Evolutionary conservation across 2,113 vertebrate genomes (phyloP).

Genomic region (Corythaeola cristata): DNA sequence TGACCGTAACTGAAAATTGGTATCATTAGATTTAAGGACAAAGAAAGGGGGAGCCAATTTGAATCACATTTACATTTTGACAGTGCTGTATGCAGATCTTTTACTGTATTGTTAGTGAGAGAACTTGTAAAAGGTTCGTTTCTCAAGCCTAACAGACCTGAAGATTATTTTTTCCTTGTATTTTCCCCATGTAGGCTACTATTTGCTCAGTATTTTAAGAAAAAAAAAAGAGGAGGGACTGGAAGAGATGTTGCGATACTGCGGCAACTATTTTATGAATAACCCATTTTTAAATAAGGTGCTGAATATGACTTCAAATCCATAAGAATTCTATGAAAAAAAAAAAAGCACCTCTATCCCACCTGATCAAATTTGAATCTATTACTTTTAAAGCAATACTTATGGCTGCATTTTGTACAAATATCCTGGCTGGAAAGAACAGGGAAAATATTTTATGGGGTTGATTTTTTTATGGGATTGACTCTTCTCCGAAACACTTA

Average conservation of each 20-base stretch:
- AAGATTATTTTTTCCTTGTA: neutral
- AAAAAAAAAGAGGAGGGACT: neutral
- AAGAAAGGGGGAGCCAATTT: neutral
- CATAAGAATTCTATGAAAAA: neutral
- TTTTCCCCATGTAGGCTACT: neutral
- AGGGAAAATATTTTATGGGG: neutral
- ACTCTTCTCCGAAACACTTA: neutral
- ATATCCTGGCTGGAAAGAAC: neutral
- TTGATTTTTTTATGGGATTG: no score
- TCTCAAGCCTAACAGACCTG: neutral
- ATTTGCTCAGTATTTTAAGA: neutral
- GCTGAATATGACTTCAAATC: neutral
- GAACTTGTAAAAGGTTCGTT: neutral
- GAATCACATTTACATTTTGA: constrained; percentile 28
- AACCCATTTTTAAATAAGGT: neutral
- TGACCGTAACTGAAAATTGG: neutral
- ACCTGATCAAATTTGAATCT: neutral
- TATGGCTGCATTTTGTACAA: neutral
- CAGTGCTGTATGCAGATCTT: neutral
- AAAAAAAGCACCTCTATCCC: neutral
- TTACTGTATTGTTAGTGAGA: neutral
- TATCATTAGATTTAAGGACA: constrained; percentile 8
- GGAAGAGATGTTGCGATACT: neutral
- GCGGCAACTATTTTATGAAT: neutral
- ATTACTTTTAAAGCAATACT: neutral